These are phyloP conservation scores for Zaprionus nigranus DNA, from an alignment of 1,140 invertebrate genomes.

Conservation along the genomic window DNA sequence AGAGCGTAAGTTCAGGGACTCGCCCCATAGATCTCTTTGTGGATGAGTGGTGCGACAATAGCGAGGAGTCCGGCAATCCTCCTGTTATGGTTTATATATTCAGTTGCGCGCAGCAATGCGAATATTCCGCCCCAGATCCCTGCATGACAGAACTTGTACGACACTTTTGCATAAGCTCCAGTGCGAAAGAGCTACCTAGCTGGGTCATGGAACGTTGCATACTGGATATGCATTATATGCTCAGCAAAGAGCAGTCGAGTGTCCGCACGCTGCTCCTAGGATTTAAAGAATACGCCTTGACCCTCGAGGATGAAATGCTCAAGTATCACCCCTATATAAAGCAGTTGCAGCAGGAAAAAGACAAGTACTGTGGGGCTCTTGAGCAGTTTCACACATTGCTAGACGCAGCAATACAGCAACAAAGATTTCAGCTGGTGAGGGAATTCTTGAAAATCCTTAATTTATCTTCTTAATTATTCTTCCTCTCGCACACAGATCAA, in stretches of 20 bases:
- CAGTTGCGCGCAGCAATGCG: not conserved
- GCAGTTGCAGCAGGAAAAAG: constrained; percentile 17
- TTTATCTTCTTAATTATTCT: not conserved
- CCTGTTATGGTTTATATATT: constrained; percentile 69
- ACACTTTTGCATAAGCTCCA: not conserved
- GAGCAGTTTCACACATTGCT: constrained; percentile 39
- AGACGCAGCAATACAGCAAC: not conserved
- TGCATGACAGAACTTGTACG: constrained; percentile 24
- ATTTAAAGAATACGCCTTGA: constrained; percentile 52
- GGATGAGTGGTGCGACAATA: constrained; percentile 61
- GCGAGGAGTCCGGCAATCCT: constrained; percentile 38
- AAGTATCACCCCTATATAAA: constrained; percentile 5
- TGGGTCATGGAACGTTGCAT: constrained; percentile 41
- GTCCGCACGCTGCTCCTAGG: constrained; percentile 47
- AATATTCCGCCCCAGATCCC: constrained; percentile 16
- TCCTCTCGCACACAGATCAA: constrained; percentile 15
- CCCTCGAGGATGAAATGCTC: constrained; percentile 56
- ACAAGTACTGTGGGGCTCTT: constrained; percentile 25
- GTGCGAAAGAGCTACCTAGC: not conserved
- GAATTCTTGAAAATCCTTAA: not conserved
- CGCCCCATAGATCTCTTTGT: constrained; percentile 67
- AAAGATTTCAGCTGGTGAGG: constrained; percentile 40
- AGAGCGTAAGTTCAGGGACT: constrained; percentile 18
- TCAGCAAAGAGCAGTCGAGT: constrained; percentile 47
- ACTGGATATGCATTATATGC: constrained; percentile 51